phyloP scores from a whole-genome alignment of 2,888 invertebrate species.

The Megamerina dolium region DNA sequence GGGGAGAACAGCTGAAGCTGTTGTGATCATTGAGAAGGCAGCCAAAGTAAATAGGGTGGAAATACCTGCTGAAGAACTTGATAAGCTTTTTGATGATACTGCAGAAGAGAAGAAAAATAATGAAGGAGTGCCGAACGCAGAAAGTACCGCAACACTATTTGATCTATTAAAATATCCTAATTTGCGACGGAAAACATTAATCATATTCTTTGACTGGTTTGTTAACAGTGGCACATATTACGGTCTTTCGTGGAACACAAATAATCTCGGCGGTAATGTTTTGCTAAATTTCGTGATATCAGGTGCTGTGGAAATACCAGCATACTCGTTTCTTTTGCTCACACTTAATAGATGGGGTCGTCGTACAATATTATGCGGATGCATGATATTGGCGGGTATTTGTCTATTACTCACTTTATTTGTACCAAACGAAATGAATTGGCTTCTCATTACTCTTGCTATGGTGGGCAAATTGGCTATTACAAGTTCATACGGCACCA shows the following conservation, averaged over 20 bases:
- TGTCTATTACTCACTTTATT: slow-evolving; percentile 57
- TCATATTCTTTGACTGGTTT: slow-evolving; percentile 73
- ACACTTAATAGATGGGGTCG: slow-evolving; percentile 68
- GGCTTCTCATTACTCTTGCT: slow-evolving; percentile 59
- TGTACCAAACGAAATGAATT: slow-evolving; percentile 54
- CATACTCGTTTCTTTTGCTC: slow-evolving; percentile 59
- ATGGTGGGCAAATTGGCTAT: slow-evolving; percentile 70
- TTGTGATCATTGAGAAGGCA: slow-evolving; percentile 57
- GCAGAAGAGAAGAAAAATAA: slow-evolving; percentile 37
- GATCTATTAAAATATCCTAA: slow-evolving; percentile 61
- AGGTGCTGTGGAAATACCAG: slow-evolving; percentile 70
- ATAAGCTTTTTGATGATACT: slow-evolving; percentile 52
- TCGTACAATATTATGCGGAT: slow-evolving; percentile 61
- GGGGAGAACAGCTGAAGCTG: slow-evolving; percentile 59
- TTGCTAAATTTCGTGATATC: slow-evolving; percentile 68
- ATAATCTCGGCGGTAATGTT: slow-evolving; percentile 68
- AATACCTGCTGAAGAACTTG: slow-evolving; percentile 55
- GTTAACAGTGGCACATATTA: slow-evolving; percentile 74
- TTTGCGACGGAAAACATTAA: slow-evolving; percentile 58
- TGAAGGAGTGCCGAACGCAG: slow-evolving; percentile 18
- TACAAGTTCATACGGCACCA: slow-evolving; percentile 66
- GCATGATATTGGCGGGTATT: slow-evolving; percentile 61
- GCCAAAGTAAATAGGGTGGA: slow-evolving; percentile 61
- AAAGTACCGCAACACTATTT: slow-evolving; percentile 51
- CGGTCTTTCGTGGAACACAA: slow-evolving; percentile 71